These are phyloP conservation scores for Cyrtodaria siliqua DNA, from an alignment of 2,888 invertebrate genomes.

Conservation along the genomic window DNA sequence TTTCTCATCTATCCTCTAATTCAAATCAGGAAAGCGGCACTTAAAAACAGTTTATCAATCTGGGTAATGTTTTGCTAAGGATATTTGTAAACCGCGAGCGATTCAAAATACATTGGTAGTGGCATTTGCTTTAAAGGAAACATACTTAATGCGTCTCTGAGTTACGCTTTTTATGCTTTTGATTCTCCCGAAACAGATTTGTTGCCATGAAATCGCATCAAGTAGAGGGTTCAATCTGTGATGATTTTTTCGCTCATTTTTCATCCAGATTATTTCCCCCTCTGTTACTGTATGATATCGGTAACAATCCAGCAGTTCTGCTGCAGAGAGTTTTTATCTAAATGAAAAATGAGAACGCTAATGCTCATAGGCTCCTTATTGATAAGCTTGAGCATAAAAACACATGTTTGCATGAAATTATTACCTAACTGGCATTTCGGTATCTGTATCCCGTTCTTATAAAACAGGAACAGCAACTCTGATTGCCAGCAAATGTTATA, in stretches of 20 bases:
- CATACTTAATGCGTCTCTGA: constrained; percentile 18
- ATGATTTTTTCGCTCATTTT: constrained; percentile 5
- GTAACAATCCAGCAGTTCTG: constrained; percentile 25
- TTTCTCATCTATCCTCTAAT: constrained; percentile 29
- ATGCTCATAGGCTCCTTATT: constrained; percentile 34
- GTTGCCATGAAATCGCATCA: constrained; percentile 41
- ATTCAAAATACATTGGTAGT: constrained; percentile 47
- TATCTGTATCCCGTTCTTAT: background rate
- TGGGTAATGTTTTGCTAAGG: constrained; percentile 31
- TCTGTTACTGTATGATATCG: background rate
- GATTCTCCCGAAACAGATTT: constrained; percentile 38
- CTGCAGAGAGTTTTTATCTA: constrained; percentile 56
- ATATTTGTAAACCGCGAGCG: constrained; percentile 18
- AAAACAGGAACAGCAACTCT: background rate
- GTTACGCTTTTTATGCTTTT: constrained; percentile 26
- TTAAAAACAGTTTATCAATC: constrained; percentile 53
- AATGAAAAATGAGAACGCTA: constrained; percentile 65
- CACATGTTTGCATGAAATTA: constrained; percentile 24
- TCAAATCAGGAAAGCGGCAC: constrained; percentile 26
- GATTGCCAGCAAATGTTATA: background rate
- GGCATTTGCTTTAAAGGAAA: constrained; percentile 26
- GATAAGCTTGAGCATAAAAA: constrained; percentile 25
- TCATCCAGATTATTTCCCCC: background rate
- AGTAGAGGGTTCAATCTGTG: constrained; percentile 14
- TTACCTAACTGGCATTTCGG: background rate